These are phyloP conservation scores for Leucophenga varia DNA, from an alignment of 1,140 invertebrate species.

Conservation along the genomic window DNA sequence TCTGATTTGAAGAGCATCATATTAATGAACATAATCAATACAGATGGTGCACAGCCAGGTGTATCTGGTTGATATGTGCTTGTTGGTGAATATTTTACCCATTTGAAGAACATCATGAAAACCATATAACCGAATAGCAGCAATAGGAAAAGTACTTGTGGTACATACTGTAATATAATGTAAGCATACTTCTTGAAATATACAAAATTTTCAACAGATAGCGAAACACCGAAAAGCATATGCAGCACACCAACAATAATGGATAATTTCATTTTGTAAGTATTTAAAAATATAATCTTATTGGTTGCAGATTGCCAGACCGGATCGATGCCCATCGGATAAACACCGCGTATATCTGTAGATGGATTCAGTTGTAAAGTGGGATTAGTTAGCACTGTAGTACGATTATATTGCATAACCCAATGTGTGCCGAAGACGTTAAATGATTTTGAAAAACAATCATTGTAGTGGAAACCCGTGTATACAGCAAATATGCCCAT, in stretches of 20 bases:
- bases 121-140: slow-evolving; percentile 93
- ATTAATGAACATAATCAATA: slow-evolving; percentile 89
- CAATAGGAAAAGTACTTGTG: slow-evolving; percentile 86
- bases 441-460: slow-evolving; percentile 92
- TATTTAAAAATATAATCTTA: slow-evolving; percentile 97
- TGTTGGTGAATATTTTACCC: slow-evolving; percentile 72
- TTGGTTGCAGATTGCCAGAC: slow-evolving; percentile 88
- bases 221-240: slow-evolving; percentile 92
- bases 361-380: slow-evolving; percentile 69
- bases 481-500: slow-evolving; percentile 98
- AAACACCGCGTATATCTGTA: slow-evolving; percentile 51
- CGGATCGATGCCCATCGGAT: slow-evolving; percentile 65
- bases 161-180: slow-evolving; percentile 88
- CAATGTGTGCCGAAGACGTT: slow-evolving; percentile 91
- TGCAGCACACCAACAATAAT: slow-evolving; percentile 94
- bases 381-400: slow-evolving; percentile 57
- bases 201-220: slow-evolving; percentile 88
- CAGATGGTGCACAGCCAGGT: slow-evolving; percentile 80
- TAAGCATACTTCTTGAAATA: slow-evolving; percentile 78
- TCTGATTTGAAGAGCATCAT: slow-evolving; percentile 78
- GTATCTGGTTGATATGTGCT: slow-evolving; percentile 56
- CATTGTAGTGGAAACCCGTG: slow-evolving; percentile 97
- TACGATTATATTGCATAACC: slow-evolving; percentile 63
- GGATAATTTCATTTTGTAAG: slow-evolving; percentile 98
- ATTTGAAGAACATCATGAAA: slow-evolving; percentile 89